Percentiles rank a stretch among this genome's conserved stretches.
Evolutionary conservation across 2,888 invertebrate species (phyloP).

Genomic region (Trissolcus brochymenae): DNA sequence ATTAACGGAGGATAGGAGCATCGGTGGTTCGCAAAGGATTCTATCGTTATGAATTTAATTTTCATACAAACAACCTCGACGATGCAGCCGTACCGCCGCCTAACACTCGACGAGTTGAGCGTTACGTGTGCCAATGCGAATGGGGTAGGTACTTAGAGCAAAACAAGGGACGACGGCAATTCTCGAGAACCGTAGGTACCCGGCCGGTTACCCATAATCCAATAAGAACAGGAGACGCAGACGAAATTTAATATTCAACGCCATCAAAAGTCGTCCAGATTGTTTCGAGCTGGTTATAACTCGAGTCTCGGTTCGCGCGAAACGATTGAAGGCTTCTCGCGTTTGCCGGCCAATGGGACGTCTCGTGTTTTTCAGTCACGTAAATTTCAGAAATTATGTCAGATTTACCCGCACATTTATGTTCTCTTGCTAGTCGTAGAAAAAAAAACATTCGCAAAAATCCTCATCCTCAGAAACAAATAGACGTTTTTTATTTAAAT

Average conservation of each 20-base stretch:
- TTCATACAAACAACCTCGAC: conserved; percentile 70
- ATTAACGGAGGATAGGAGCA: conserved; percentile 30
- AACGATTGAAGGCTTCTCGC: conserved; percentile 45
- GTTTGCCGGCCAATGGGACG: conserved; percentile 34
- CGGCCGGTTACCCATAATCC: conserved; percentile 72
- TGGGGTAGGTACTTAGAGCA: conserved; percentile 65
- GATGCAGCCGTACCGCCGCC: conserved; percentile 52
- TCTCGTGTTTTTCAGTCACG: conserved; percentile 34
- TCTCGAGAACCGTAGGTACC: conserved; percentile 62
- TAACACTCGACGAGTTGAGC: conserved; percentile 63
- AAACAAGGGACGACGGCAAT: conserved; percentile 63
- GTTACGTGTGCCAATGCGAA: conserved; percentile 68
- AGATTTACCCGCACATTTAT: conserved; percentile 12
- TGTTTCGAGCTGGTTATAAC: conserved; percentile 71
- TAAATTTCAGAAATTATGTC: conserved; percentile 40
- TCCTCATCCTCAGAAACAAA: no score
- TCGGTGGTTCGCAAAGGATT: conserved; percentile 67
- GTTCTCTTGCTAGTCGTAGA: not conserved
- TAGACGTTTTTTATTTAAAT: not conserved
- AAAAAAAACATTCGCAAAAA: no score
- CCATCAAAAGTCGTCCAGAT: conserved; percentile 74
- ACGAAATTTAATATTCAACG: conserved; percentile 75
- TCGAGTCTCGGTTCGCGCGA: conserved; percentile 58
- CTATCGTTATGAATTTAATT: conserved; percentile 74
- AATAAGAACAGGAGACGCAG: conserved; percentile 72